Percentiles rank a stretch among this genome's conserved stretches.
phyloP scores from a whole-genome alignment of 2,888 invertebrate species.

The Hydroisotoma schaefferi region DNA sequence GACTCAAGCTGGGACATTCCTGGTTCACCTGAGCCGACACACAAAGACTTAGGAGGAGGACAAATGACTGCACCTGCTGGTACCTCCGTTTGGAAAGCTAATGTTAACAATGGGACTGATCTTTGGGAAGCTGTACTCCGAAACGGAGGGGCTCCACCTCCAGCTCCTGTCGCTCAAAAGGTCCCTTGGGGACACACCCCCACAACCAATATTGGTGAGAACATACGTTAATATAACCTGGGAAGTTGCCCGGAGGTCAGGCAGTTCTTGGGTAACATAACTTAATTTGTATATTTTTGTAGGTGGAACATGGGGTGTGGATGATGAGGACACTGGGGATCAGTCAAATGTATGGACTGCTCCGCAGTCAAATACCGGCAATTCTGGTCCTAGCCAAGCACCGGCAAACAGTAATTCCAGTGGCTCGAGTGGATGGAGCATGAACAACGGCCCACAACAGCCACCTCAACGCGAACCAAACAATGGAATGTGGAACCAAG shows the following conservation, averaged over 20 bases:
- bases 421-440: conserved; percentile 40
- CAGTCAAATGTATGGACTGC: conserved; percentile 86
- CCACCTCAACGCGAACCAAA: conserved; percentile 16
- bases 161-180: conserved; percentile 73
- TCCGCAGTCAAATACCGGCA: conserved; percentile 52
- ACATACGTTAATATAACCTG: background rate
- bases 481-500: conserved; percentile 44
- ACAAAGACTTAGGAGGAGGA: conserved; percentile 54
- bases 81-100: conserved; percentile 68
- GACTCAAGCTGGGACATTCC: conserved; percentile 81
- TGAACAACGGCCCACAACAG: conserved; percentile 49
- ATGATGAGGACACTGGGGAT: conserved; percentile 80
- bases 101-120: conserved; percentile 83
- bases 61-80: conserved; percentile 24
- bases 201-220: conserved; percentile 67
- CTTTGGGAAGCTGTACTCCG: conserved; percentile 88
- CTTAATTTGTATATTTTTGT: conserved; percentile 50
- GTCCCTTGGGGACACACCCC: conserved; percentile 93
- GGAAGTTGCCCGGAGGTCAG: background rate
- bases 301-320: conserved; percentile 93
- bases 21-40: conserved; percentile 77
- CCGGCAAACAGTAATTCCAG: conserved; percentile 19
- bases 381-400: conserved; percentile 49
- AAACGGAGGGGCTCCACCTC: conserved; percentile 80
- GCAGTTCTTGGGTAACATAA: background rate